Percentiles rank a stretch among this genome's conserved stretches.
Evolutionary conservation across 1,140 invertebrate species (phyloP).

Genomic region (Ptiloglossa arizonensis): DNA sequence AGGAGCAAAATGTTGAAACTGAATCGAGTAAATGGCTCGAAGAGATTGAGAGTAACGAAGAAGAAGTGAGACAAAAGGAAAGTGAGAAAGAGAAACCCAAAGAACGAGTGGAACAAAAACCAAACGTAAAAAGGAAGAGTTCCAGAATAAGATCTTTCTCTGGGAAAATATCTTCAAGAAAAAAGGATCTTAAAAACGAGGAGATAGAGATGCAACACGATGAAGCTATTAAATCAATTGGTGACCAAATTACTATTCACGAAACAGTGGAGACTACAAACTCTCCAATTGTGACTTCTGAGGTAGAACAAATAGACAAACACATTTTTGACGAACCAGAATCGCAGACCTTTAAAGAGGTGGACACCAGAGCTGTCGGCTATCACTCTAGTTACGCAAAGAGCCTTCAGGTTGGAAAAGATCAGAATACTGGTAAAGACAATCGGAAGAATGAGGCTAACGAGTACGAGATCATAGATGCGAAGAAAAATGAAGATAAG

Average conservation of each 20-base stretch:
- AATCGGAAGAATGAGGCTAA: conserved; percentile 18
- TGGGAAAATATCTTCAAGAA: conserved; percentile 37
- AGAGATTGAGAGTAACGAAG: background rate
- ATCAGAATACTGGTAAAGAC: background rate
- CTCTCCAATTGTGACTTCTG: background rate
- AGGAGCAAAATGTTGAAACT: background rate
- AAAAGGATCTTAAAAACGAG: conserved; percentile 28
- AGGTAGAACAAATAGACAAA: conserved; percentile 30
- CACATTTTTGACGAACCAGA: conserved; percentile 51
- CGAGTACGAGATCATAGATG: background rate
- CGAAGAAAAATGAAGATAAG: background rate
- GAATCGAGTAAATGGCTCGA: no score
- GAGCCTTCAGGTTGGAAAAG: conserved; percentile 21
- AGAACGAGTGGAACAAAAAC: conserved; percentile 3
- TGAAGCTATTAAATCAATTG: background rate
- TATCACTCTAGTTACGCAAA: conserved; percentile 11
- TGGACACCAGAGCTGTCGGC: conserved; percentile 53
- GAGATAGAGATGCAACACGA: background rate
- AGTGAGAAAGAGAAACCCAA: background rate
- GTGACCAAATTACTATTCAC: background rate
- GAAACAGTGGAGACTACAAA: background rate
- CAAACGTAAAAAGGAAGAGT: conserved; percentile 22
- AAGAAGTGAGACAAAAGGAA: background rate
- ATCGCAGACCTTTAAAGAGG: conserved; percentile 56
- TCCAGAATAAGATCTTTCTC: conserved; percentile 32